Conservation (phyloP, 2,797 vertebrate genomes). For the Thunnus albacares region DNA sequence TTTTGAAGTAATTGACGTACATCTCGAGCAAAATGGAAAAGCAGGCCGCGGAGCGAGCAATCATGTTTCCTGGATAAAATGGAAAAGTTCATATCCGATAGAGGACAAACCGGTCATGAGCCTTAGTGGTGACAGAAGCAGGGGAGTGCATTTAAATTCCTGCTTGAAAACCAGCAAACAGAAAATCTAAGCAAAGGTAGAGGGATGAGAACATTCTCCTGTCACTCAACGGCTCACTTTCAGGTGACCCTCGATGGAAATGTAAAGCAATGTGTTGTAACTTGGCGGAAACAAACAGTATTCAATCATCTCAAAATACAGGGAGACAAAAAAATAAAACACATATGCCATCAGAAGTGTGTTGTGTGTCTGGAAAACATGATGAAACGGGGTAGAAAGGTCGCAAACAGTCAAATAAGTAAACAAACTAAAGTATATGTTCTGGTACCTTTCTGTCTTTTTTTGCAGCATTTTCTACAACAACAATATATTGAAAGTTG, state of each 20-base stretch:
- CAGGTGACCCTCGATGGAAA: not conserved
- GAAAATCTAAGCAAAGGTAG: no score
- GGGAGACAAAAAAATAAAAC: not conserved
- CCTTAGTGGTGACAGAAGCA: not conserved
- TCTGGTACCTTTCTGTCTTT: not conserved
- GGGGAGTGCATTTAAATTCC: not conserved
- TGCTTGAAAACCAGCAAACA: not conserved
- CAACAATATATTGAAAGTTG: no score
- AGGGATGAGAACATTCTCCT: not conserved
- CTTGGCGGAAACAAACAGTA: not conserved
- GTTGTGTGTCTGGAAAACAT: not conserved
- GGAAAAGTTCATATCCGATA: constrained; percentile 10
- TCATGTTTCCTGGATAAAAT: constrained; percentile 18
- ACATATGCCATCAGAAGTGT: not conserved
- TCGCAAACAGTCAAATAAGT: not conserved
- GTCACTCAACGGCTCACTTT: not conserved
- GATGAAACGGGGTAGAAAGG: not conserved
- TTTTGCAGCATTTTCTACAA: not conserved
- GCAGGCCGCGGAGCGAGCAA: not conserved
- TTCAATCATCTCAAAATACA: not conserved
- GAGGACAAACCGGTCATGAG: constrained; percentile 7
- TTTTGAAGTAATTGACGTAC: constrained; percentile 51
- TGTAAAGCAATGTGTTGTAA: no score
- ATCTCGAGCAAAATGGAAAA: constrained; percentile 30
- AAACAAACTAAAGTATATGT: not conserved